A percentile compares a stretch with the other conserved stretches of the same genome.
These are phyloP conservation scores for Vanessa cardui DNA, from an alignment of 2,888 invertebrate species.

Conservation along the genomic window DNA sequence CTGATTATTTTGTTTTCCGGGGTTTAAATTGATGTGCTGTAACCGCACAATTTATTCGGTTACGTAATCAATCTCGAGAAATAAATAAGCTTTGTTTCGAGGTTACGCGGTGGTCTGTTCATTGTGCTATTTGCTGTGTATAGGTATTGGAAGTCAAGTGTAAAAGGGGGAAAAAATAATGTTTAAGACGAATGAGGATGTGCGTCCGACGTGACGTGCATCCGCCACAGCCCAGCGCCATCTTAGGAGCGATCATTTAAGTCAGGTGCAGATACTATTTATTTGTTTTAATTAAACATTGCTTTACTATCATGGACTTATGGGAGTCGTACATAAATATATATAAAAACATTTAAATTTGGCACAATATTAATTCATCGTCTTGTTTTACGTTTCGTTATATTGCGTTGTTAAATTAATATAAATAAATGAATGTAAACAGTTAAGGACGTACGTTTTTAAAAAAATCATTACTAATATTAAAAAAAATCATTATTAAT, in stretches of 20 bases:
- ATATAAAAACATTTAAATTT: neutral
- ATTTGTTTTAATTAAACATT: conserved; percentile 31
- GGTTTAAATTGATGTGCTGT: conserved; percentile 47
- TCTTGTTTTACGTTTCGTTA: too few relatives aligned
- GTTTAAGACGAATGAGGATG: conserved; percentile 65
- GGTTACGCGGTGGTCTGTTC: conserved; percentile 53
- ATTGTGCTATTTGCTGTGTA: conserved; percentile 39
- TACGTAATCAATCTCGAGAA: conserved; percentile 61
- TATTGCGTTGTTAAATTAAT: too few relatives aligned
- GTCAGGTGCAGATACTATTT: conserved; percentile 36
- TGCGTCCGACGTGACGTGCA: conserved; percentile 74
- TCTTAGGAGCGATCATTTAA: conserved; percentile 55
- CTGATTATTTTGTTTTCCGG: conserved; percentile 50
- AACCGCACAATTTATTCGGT: conserved; percentile 55
- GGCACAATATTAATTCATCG: neutral
- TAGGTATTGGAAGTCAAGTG: conserved; percentile 47
- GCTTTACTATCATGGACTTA: conserved; percentile 9
- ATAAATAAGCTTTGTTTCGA: conserved; percentile 64
- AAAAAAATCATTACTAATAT: too few relatives aligned
- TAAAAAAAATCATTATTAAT: too few relatives aligned
- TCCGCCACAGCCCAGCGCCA: conserved; percentile 58
- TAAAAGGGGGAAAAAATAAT: conserved; percentile 66
- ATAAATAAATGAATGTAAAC: too few relatives aligned
- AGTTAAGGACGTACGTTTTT: too few relatives aligned
- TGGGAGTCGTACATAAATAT: neutral